phyloP scores from a whole-genome alignment of 2,113 vertebrate genomes.

The Cryptotis parvus region DNA sequence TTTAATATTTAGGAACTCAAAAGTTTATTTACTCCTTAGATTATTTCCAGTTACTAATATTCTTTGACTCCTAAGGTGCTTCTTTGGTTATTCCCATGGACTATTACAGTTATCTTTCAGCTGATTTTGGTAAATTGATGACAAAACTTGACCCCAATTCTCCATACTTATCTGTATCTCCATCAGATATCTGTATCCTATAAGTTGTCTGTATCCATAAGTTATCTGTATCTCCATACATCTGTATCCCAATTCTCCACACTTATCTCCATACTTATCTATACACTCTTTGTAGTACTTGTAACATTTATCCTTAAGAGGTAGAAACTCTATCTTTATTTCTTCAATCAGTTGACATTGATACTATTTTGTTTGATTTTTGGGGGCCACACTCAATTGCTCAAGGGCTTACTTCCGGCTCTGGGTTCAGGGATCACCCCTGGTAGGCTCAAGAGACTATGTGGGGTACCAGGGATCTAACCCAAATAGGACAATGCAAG shows the following conservation, averaged over 20 bases:
- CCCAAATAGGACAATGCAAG: too few species aligned
- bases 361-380: background rate
- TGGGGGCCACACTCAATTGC: too few species aligned
- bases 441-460: too few species aligned
- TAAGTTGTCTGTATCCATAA: too few species aligned
- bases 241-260: background rate
- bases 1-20: slow-evolving; percentile 1
- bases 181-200: too few species aligned
- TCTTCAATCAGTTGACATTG: background rate
- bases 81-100: background rate
- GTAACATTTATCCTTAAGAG: background rate
- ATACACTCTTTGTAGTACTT: background rate
- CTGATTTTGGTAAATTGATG: background rate
- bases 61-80: background rate
- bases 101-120: background rate
- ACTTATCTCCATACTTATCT: background rate
- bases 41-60: background rate
- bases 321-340: background rate
- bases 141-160: background rate
- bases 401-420: too few species aligned
- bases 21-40: background rate
- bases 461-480: too few species aligned
- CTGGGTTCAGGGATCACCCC: too few species aligned
- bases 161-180: background rate
- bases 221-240: too few species aligned